These are phyloP conservation scores for Furcula furcula DNA, from an alignment of 2,888 invertebrate species.

Conservation along the genomic window DNA sequence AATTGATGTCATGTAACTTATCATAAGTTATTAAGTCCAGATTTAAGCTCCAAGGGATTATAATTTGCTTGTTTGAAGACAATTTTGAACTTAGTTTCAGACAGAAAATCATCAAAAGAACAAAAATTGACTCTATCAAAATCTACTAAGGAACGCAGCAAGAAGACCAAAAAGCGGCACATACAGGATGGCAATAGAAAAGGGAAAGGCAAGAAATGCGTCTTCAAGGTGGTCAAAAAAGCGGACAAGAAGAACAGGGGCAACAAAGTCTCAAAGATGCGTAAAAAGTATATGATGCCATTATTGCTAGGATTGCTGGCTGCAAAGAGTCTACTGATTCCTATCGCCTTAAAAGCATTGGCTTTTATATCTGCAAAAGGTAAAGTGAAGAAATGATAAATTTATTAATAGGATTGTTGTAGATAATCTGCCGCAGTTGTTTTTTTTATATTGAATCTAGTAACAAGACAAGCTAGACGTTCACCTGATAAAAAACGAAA, in stretches of 20 bases:
- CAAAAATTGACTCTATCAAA: slow-evolving; percentile 10
- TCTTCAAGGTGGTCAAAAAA: slow-evolving; percentile 58
- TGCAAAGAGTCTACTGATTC: slow-evolving; percentile 85
- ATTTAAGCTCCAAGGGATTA: too few species aligned
- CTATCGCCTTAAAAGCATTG: slow-evolving; percentile 85
- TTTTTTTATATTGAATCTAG: too few species aligned
- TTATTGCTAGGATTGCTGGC: slow-evolving; percentile 83
- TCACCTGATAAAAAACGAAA: too few species aligned
- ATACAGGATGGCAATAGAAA: slow-evolving; percentile 43
- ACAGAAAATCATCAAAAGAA: slow-evolving; percentile 17
- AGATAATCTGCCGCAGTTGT: too few species aligned
- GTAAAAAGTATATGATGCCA: slow-evolving; percentile 82
- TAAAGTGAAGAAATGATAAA: slow-evolving; percentile 25
- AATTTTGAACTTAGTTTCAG: too few species aligned
- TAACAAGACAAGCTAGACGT: too few species aligned
- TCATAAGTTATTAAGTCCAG: too few species aligned
- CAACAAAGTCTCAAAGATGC: slow-evolving; percentile 49
- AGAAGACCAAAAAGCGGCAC: slow-evolving; percentile 23
- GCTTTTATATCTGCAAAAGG: slow-evolving; percentile 85
- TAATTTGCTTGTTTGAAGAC: too few species aligned
- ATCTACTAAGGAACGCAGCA: slow-evolving; percentile 9
- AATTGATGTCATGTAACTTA: too few species aligned
- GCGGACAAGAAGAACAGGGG: slow-evolving; percentile 32
- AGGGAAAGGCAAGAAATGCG: slow-evolving; percentile 55
- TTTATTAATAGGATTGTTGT: too few species aligned